Percentiles rank a stretch among this genome's conserved stretches.
These are phyloP conservation scores for Muscicapa adusta DNA, from an alignment of 2,113 vertebrate genomes.

Conservation along the genomic window DNA sequence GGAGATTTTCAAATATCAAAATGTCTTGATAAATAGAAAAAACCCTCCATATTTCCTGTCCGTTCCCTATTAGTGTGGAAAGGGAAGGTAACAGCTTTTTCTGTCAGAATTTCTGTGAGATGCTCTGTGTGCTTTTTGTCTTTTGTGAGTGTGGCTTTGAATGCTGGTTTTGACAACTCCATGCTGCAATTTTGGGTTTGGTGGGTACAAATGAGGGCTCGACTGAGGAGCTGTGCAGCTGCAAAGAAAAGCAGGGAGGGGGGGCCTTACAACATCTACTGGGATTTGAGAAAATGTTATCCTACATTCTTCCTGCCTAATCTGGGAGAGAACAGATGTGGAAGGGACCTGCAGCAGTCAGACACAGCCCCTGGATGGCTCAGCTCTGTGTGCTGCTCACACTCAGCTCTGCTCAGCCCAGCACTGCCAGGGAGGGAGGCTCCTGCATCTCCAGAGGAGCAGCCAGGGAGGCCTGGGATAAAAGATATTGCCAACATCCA, in stretches of 20 bases:
- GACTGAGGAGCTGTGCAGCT: slow-evolving; percentile 22
- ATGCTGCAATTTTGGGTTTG: slow-evolving; percentile 30
- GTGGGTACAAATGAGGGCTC: neutral
- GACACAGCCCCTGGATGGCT: neutral
- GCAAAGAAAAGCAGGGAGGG: neutral
- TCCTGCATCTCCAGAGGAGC: neutral
- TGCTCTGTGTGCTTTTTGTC: neutral
- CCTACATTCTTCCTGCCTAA: neutral
- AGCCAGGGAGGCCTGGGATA: neutral
- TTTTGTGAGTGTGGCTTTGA: slow-evolving; percentile 3
- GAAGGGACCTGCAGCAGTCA: neutral
- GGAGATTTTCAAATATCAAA: neutral
- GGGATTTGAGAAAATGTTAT: neutral
- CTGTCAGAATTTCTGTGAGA: neutral
- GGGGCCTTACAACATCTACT: neutral
- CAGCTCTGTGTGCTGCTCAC: neutral
- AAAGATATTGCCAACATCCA: slow-evolving; percentile 6
- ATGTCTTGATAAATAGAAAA: neutral
- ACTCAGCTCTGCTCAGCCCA: neutral
- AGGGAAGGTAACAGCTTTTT: neutral
- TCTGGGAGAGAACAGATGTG: neutral
- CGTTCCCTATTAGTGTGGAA: neutral
- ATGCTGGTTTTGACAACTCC: neutral
- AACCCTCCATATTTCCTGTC: neutral
- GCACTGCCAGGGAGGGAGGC: neutral